These are phyloP conservation scores for Thaumetopoea pityocampa DNA, from an alignment of 1,140 invertebrate genomes.

Conservation along the genomic window DNA sequence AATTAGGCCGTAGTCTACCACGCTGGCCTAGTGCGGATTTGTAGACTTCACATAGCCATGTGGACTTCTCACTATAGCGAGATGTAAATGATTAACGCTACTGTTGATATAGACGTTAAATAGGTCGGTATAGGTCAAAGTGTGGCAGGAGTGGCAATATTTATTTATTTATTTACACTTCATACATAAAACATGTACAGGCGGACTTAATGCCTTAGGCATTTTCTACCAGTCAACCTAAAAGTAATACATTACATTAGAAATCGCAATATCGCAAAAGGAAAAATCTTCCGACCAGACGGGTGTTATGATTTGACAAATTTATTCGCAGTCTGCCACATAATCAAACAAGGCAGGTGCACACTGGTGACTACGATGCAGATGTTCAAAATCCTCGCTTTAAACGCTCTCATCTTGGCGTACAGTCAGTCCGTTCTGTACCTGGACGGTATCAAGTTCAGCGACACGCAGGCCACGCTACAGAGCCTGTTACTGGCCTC, in stretches of 20 bases:
- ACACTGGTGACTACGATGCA: constrained; percentile 99
- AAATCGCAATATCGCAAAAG: background rate
- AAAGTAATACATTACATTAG: background rate
- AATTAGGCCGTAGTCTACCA: no score
- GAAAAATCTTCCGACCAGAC: background rate
- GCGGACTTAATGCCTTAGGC: no score
- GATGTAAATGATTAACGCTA: no score
- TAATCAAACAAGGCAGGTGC: constrained; percentile 99
- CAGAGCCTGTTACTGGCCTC: constrained; percentile 95
- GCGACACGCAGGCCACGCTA: constrained; percentile 97
- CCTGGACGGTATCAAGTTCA: constrained; percentile 98
- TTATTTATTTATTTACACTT: no score
- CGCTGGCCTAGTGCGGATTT: no score
- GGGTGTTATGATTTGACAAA: constrained; percentile 22
- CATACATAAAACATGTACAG: no score
- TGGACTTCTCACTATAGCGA: no score
- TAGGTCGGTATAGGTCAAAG: no score
- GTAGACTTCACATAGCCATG: no score
- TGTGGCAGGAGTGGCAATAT: no score
- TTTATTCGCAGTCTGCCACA: constrained; percentile 90
- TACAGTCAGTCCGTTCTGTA: constrained; percentile 99
- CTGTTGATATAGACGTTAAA: no score
- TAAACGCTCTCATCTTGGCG: constrained; percentile 98
- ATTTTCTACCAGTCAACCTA: no score
- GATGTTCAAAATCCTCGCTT: constrained; percentile 99